Evolutionary conservation across 2,113 vertebrate genomes (phyloP).

Genomic region (Columbina picui): DNA sequence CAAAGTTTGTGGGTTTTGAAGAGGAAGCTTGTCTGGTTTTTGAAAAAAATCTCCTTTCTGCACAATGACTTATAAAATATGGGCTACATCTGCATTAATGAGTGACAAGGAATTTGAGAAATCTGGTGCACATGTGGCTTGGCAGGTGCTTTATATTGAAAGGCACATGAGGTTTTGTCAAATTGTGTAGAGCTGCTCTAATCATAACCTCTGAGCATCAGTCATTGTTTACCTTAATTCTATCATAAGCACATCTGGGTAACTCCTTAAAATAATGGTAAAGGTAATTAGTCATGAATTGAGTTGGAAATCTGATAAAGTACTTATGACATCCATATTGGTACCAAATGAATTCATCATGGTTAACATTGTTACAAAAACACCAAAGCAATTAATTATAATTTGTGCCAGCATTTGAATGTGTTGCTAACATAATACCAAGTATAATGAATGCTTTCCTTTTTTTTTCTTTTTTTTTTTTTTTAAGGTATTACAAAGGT

Average conservation of each 20-base stretch:
- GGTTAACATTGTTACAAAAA: constrained; percentile 46
- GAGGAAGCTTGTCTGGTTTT: constrained; percentile 28
- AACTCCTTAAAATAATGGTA: constrained; percentile 67
- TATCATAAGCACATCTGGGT: constrained; percentile 55
- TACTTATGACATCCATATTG: constrained; percentile 63
- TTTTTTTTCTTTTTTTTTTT: neutral
- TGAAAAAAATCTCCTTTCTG: constrained; percentile 46
- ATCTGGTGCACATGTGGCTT: constrained; percentile 67
- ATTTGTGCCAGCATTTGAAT: constrained; percentile 42
- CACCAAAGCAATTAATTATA: constrained; percentile 52
- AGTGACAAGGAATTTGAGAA: constrained; percentile 71
- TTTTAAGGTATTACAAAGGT: neutral
- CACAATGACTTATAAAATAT: constrained; percentile 45
- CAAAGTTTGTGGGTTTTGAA: constrained; percentile 39
- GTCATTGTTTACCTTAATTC: constrained; percentile 69
- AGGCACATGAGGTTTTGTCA: constrained; percentile 58
- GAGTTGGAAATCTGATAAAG: constrained; percentile 66
- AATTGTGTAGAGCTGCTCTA: constrained; percentile 60
- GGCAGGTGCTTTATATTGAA: constrained; percentile 71
- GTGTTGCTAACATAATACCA: constrained; percentile 18
- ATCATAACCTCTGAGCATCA: constrained; percentile 54
- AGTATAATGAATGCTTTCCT: neutral
- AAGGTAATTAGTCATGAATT: constrained; percentile 58
- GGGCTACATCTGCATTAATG: constrained; percentile 56
- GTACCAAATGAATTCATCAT: constrained; percentile 69